These are phyloP conservation scores for Magallana angulata DNA, from an alignment of 1,140 invertebrate genomes.

Conservation along the genomic window DNA sequence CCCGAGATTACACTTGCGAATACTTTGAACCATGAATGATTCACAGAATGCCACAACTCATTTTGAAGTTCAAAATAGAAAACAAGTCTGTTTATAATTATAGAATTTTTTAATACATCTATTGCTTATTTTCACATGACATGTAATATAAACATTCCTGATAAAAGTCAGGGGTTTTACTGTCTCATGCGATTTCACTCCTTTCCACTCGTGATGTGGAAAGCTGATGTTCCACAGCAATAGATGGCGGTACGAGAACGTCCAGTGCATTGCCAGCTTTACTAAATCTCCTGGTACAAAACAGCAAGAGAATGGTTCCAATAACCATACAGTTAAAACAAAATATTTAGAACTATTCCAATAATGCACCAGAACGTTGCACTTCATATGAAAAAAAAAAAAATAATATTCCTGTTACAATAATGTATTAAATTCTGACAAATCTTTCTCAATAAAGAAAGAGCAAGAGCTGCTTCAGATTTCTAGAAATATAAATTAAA, in stretches of 20 bases:
- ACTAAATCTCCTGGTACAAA: not conserved
- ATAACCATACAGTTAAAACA: conserved; percentile 8
- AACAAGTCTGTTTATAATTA: conserved; percentile 49
- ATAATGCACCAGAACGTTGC: not conserved
- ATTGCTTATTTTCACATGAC: conserved; percentile 57
- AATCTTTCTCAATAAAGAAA: conserved; percentile 21
- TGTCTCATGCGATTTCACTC: not conserved
- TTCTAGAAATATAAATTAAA: conserved; percentile 26
- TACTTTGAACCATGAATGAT: too few relatives aligned
- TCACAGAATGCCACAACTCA: too few relatives aligned
- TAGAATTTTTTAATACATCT: conserved; percentile 68
- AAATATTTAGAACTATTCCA: not conserved
- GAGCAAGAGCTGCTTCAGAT: conserved; percentile 11
- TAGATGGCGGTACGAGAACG: conserved; percentile 36
- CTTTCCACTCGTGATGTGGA: not conserved
- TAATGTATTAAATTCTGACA: conserved; percentile 9
- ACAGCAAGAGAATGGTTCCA: not conserved
- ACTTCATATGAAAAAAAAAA: conserved; percentile 5
- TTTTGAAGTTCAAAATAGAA: not conserved
- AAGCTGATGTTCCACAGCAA: not conserved
- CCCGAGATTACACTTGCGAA: too few relatives aligned
- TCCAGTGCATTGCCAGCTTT: conserved; percentile 32
- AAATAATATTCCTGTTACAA: not conserved
- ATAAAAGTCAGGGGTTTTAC: not conserved
- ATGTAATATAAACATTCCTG: conserved; percentile 33